phyloP scores from a whole-genome alignment of 2,113 vertebrate genomes.

The Epinephelus lanceolatus region DNA sequence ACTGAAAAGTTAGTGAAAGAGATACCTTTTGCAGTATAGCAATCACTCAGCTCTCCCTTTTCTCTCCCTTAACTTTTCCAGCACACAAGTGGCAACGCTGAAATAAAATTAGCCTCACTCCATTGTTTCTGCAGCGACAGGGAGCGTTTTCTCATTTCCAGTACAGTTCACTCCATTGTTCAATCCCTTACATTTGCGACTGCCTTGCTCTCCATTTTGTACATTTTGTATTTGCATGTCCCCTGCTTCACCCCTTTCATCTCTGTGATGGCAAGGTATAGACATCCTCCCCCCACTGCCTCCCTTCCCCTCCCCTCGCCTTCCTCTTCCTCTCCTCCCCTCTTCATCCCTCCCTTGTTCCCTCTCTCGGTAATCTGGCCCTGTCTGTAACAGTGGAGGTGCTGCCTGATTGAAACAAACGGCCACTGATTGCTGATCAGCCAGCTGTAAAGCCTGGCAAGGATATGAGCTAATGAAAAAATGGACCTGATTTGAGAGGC shows the following conservation, averaged over 20 bases:
- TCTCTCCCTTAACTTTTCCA: conserved; percentile 47
- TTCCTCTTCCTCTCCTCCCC: conserved; percentile 36
- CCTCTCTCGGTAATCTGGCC: conserved; percentile 77
- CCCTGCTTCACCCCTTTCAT: conserved; percentile 76
- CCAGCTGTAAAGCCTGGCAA: conserved; percentile 95
- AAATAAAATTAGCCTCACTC: conserved; percentile 67
- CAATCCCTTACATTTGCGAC: conserved; percentile 53
- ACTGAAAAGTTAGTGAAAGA: conserved; percentile 43
- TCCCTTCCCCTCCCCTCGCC: conserved; percentile 11
- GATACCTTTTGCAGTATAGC: conserved; percentile 34
- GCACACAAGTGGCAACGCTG: conserved; percentile 38
- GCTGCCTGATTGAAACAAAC: conserved; percentile 94
- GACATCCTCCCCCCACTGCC: conserved; percentile 41
- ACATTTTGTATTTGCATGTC: conserved; percentile 74
- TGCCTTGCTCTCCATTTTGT: conserved; percentile 59
- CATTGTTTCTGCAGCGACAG: conserved; percentile 64
- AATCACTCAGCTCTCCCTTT: conserved; percentile 43
- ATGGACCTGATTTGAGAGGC: conserved; percentile 90
- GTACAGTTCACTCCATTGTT: conserved; percentile 67
- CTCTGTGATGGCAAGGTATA: conserved; percentile 67
- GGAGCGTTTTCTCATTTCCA: conserved; percentile 58
- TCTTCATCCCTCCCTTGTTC: conserved; percentile 66
- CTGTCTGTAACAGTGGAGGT: conserved; percentile 90
- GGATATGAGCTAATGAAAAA: conserved; percentile 93
- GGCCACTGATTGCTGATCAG: conserved; percentile 93